Percentiles rank a stretch among this genome's conserved stretches.
phyloP scores from a whole-genome alignment of 2,888 invertebrate species.

The Phrixothrix hirtus region DNA sequence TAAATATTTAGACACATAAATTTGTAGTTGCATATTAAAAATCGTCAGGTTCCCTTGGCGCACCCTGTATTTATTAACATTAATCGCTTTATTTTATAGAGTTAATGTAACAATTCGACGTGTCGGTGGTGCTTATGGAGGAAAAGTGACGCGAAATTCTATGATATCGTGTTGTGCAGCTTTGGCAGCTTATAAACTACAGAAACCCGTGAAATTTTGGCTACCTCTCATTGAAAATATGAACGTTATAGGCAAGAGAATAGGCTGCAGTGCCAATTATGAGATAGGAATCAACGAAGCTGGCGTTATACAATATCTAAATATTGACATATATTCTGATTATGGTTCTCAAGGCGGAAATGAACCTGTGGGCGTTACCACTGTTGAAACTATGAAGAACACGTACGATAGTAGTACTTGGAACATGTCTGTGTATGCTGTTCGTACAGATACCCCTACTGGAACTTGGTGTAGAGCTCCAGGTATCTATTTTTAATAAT shows the following conservation, averaged over 20 bases:
- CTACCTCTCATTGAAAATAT: conserved; percentile 74
- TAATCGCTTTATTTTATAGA: conserved; percentile 55
- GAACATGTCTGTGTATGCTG: conserved; percentile 56
- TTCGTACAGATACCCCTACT: conserved; percentile 65
- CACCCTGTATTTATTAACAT: too few relatives aligned
- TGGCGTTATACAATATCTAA: conserved; percentile 71
- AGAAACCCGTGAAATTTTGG: conserved; percentile 70
- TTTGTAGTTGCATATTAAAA: too few relatives aligned
- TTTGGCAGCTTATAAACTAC: conserved; percentile 66
- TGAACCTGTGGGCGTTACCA: conserved; percentile 57
- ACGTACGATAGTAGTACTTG: conserved; percentile 65
- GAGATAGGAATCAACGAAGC: conserved; percentile 66
- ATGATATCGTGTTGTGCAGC: conserved; percentile 68
- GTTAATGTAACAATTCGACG: conserved; percentile 73
- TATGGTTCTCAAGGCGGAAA: conserved; percentile 59
- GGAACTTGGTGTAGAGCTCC: conserved; percentile 71
- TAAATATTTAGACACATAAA: too few relatives aligned
- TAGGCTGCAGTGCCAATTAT: conserved; percentile 65
- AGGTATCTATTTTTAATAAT: conserved; percentile 54
- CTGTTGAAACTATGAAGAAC: conserved; percentile 56
- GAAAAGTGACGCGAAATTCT: conserved; percentile 68
- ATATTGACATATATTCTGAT: conserved; percentile 61
- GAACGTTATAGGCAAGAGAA: conserved; percentile 69
- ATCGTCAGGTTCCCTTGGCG: too few relatives aligned
- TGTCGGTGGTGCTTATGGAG: conserved; percentile 81